Percentiles rank a stretch among this genome's conserved stretches.
These are phyloP conservation scores for Drosophila picticornis DNA, from an alignment of 2,888 invertebrate species.

Conservation along the genomic window DNA sequence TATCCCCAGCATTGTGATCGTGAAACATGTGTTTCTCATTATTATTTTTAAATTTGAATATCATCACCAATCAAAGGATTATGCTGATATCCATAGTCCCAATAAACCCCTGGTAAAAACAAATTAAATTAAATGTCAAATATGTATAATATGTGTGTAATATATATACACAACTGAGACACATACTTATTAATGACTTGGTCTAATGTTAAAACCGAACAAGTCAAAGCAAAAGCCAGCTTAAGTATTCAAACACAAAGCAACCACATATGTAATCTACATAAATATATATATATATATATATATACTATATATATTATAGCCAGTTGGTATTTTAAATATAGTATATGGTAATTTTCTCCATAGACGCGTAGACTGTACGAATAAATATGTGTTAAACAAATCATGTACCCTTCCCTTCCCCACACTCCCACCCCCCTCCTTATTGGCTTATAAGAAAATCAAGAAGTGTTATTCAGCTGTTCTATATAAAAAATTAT, in stretches of 20 bases:
- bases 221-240: constrained; percentile 38
- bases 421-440: background rate
- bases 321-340: constrained; percentile 46
- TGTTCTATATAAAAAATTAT: constrained; percentile 45
- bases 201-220: constrained; percentile 44
- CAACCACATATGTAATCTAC: constrained; percentile 14
- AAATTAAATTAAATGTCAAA: constrained; percentile 9
- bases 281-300: constrained; percentile 18
- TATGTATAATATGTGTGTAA: constrained; percentile 3
- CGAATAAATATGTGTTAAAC: constrained; percentile 27
- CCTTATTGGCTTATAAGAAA: background rate
- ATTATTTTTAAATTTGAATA: constrained; percentile 37
- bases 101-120: constrained; percentile 15
- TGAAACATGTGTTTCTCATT: constrained; percentile 49
- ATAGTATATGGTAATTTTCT: constrained; percentile 37
- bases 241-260: constrained; percentile 31
- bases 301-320: constrained; percentile 30
- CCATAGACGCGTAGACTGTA: constrained; percentile 54
- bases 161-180: constrained; percentile 2
- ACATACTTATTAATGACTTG: constrained; percentile 19
- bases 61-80: constrained; percentile 16
- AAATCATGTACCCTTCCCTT: constrained; percentile 33
- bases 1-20: constrained; percentile 55
- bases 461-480: constrained; percentile 34
- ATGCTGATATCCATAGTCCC: constrained; percentile 20